A percentile compares a stretch with the other conserved stretches of the same genome.
phyloP scores from a whole-genome alignment of 2,113 vertebrate species.

The Deroptyus accipitrinus region DNA sequence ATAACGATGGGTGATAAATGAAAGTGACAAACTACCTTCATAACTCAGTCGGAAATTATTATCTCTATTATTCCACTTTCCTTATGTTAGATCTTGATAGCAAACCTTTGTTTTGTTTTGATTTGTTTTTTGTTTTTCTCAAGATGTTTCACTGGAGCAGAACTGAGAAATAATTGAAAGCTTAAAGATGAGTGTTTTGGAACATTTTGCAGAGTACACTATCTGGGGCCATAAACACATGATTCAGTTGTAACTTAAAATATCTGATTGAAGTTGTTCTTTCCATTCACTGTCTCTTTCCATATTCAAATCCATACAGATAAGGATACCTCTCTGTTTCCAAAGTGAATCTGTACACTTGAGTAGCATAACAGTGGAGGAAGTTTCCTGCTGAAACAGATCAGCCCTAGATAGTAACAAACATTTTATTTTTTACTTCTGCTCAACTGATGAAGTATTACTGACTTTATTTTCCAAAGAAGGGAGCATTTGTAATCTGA shows the following conservation, averaged over 20 bases:
- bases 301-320: constrained; percentile 31
- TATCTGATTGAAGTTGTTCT: constrained; percentile 30
- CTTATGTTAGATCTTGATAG: not conserved
- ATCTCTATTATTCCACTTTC: not conserved
- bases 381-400: not conserved
- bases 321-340: constrained; percentile 2
- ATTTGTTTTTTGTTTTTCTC: not conserved
- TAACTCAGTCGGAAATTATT: not conserved
- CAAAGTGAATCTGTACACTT: constrained; percentile 11
- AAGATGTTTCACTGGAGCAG: not conserved
- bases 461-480: not conserved
- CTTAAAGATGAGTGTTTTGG: constrained; percentile 17
- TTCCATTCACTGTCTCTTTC: constrained; percentile 31
- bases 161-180: constrained; percentile 3
- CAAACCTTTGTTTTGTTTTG: not conserved
- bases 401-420: not conserved
- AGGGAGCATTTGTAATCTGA: not conserved
- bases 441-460: not conserved
- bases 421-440: not conserved
- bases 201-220: not conserved
- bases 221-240: not conserved
- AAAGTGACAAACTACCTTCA: not conserved
- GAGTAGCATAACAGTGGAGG: not conserved
- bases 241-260: constrained; percentile 28
- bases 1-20: not conserved